phyloP scores from a whole-genome alignment of 2,113 vertebrate species.

The Mixornis gularis region DNA sequence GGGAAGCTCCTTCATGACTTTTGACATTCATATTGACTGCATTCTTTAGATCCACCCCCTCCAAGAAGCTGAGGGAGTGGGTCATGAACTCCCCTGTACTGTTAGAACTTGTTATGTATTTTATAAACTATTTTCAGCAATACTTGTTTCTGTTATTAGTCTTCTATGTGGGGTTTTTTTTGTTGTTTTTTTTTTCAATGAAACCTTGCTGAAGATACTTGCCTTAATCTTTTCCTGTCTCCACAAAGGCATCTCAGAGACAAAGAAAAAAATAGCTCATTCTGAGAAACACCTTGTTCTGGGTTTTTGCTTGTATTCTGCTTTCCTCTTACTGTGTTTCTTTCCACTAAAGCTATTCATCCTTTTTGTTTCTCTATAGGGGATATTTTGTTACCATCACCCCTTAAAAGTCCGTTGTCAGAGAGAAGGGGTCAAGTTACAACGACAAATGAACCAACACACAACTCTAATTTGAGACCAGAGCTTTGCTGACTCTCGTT shows the following conservation, averaged over 20 bases:
- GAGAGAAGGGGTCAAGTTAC: not conserved
- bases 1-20: not conserved
- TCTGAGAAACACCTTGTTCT: not conserved
- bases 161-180: not conserved
- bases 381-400: not conserved
- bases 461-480: not conserved
- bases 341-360: not conserved
- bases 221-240: not conserved
- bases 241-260: not conserved
- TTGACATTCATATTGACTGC: not conserved
- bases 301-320: not conserved
- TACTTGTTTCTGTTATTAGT: not conserved
- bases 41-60: not conserved
- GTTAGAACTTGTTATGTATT: not conserved
- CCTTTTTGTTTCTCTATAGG: not conserved
- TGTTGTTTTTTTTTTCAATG: not conserved
- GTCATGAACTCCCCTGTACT: not conserved
- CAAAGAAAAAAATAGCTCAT: not conserved
- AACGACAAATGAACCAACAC: not conserved
- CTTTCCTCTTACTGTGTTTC: not conserved
- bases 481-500: not conserved
- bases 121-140: not conserved
- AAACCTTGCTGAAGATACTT: not conserved
- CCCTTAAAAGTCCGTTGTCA: not conserved
- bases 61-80: not conserved